Percentiles rank a stretch among this genome's conserved stretches.
These are phyloP conservation scores for Scaptodrosophila latifasciaeformis DNA, from an alignment of 2,888 invertebrate genomes.

Conservation along the genomic window DNA sequence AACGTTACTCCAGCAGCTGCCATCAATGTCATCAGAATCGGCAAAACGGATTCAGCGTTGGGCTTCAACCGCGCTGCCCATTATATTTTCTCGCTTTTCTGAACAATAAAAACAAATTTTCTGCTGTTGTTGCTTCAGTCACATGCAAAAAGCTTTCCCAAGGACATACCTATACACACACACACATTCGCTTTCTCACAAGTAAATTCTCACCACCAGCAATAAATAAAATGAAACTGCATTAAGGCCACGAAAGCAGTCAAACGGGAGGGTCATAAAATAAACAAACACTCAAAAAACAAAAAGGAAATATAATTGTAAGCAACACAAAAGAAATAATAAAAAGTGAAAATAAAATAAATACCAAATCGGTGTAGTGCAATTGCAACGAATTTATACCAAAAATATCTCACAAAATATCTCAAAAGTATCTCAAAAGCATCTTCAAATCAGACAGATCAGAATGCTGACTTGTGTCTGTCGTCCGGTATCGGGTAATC, in stretches of 20 bases:
- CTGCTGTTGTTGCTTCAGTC: conserved; percentile 25
- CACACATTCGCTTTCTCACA: not conserved
- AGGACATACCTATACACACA: conserved; percentile 30
- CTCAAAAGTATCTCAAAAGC: too few relatives aligned
- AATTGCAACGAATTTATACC: too few relatives aligned
- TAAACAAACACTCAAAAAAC: too few relatives aligned
- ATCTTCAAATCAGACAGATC: too few relatives aligned
- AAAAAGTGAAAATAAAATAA: conserved; percentile 3
- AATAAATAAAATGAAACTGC: too few relatives aligned
- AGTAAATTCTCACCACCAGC: conserved; percentile 6
- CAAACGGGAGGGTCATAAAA: too few relatives aligned
- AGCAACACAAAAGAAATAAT: too few relatives aligned
- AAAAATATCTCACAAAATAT: too few relatives aligned
- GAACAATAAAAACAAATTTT: conserved; percentile 67
- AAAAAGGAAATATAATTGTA: conserved; percentile 44
- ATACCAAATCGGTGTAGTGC: not conserved
- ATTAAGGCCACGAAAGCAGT: too few relatives aligned
- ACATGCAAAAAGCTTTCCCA: not conserved
- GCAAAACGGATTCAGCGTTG: not conserved
- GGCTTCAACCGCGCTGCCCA: not conserved
- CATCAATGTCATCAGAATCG: conserved; percentile 20
- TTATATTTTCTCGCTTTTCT: conserved; percentile 42
- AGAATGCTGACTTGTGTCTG: conserved; percentile 75
- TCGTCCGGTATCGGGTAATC: conserved; percentile 75
- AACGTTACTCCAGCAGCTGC: not conserved